Percentiles rank a stretch among this genome's conserved stretches.
phyloP scores from a whole-genome alignment of 2,888 invertebrate genomes.

The Oxycera nigricornis region DNA sequence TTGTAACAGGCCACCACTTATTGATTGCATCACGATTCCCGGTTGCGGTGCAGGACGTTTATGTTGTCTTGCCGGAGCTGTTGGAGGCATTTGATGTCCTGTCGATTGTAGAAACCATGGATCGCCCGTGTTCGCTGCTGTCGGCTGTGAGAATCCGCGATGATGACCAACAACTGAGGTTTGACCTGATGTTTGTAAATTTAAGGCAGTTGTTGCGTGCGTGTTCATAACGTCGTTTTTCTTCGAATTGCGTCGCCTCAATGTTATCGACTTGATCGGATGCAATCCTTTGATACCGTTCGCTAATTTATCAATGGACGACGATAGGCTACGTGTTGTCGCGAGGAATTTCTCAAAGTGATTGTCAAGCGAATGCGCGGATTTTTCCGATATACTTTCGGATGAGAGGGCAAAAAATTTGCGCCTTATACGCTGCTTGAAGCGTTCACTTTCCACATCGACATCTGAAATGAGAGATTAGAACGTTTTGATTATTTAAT shows the following conservation, averaged over 20 bases:
- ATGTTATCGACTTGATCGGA: slow-evolving; percentile 20
- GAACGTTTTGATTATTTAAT: too few species aligned
- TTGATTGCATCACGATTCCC: slow-evolving; percentile 46
- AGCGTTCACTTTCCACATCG: slow-evolving; percentile 34
- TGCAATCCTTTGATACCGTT: slow-evolving; percentile 32
- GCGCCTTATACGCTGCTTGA: slow-evolving; percentile 36
- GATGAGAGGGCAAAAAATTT: slow-evolving; percentile 24
- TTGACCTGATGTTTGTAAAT: slow-evolving; percentile 59
- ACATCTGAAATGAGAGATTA: slow-evolving; percentile 39
- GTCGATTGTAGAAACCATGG: slow-evolving; percentile 63
- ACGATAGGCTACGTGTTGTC: slow-evolving; percentile 31
- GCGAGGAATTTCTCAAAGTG: slow-evolving; percentile 31
- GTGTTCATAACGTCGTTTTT: slow-evolving; percentile 59
- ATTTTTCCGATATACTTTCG: slow-evolving; percentile 24
- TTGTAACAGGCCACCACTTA: slow-evolving; percentile 50
- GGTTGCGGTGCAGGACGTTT: slow-evolving; percentile 63
- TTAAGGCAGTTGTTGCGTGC: slow-evolving; percentile 60
- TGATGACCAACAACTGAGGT: slow-evolving; percentile 62
- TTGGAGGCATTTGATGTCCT: slow-evolving; percentile 63
- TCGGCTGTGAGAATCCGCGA: slow-evolving; percentile 62
- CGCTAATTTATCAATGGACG: slow-evolving; percentile 37
- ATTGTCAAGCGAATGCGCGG: slow-evolving; percentile 3
- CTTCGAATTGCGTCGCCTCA: slow-evolving; percentile 17
- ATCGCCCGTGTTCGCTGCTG: slow-evolving; percentile 59
- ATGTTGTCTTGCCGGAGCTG: slow-evolving; percentile 63